phyloP scores from a whole-genome alignment of 1,140 invertebrate species.

The Drosophila parabipectinata region DNA sequence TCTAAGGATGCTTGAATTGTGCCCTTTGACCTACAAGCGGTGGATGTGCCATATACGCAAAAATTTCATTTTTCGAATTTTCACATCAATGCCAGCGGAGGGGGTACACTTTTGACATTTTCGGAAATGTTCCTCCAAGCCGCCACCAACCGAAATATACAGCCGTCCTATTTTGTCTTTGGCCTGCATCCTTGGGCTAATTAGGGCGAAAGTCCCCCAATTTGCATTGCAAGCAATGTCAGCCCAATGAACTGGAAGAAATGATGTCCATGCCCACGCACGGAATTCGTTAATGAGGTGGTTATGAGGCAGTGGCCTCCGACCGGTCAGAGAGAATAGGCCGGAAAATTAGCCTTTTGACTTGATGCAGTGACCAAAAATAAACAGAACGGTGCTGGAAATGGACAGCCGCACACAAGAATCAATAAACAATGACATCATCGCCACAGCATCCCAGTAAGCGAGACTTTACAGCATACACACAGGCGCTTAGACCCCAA shows the following conservation, averaged over 20 bases:
- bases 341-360: constrained; percentile 60
- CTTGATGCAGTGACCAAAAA: constrained; percentile 52
- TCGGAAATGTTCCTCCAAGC: constrained; percentile 1
- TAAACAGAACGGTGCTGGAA: constrained; percentile 57
- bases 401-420: constrained; percentile 40
- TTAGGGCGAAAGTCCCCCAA: constrained; percentile 53
- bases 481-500: constrained; percentile 35
- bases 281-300: constrained; percentile 66
- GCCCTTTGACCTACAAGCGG: constrained; percentile 55
- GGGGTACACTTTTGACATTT: constrained; percentile 57
- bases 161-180: constrained; percentile 6
- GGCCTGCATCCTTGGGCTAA: constrained; percentile 33
- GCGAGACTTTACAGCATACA: constrained; percentile 59
- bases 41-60: background rate
- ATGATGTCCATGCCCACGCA: constrained; percentile 50
- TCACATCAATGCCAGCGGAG: constrained; percentile 36
- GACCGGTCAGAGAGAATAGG: background rate
- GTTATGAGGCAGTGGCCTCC: too few species aligned
- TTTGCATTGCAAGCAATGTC: constrained; percentile 54
- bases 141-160: constrained; percentile 21
- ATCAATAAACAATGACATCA: constrained; percentile 81
- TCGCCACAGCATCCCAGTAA: constrained; percentile 39
- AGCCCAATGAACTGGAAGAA: constrained; percentile 64
- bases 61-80: constrained; percentile 37
- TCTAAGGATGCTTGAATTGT: constrained; percentile 1